Base-by-base conservation (phyloP, 1,140 invertebrate genomes). In the Drosophila asahinai region DNA sequence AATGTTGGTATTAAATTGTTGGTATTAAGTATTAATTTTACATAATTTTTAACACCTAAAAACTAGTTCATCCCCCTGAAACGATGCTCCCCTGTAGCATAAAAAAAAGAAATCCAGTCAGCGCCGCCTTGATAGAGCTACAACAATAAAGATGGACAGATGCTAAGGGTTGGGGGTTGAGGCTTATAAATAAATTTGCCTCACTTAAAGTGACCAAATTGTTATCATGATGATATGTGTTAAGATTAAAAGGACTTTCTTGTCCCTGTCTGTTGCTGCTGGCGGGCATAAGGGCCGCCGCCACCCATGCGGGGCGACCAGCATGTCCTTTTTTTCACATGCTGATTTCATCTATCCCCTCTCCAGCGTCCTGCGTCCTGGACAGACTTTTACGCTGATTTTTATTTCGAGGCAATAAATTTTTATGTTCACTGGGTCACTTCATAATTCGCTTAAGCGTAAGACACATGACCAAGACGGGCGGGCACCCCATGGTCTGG, bases 141-240 rank as follows among this genome's bases (percentile, higher is more conserved):
- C 72, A 75, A 75, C 72, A 74, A 70, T 70, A 57, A 75, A 60
- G 67, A 70, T 64, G 65, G 65, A 64, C 62, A 43, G 62, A 72
- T 52, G 58, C 22, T 17, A 2, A 19, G 19, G 22, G 40, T 9
- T 11, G 55, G 15, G 12, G 40, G 62, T 47, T 80, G 86, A 73
- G 75, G 84, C 81, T 91, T 92, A 86, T 86, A 92, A 92, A 92
- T 92, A 92, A 92, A 92, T 92, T 92, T 92, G 87, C 87, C 86
- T 91, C 91, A 92, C 91, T 92, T 91, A 86, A 91, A 92, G 91
- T 92, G 91, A 91, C 87, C 91, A 92, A 92, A 92, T 92, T 92
- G 91, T 91, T 92, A 91, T 92, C 91, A 92, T 80, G 86, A 84
- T 91, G 91, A 91, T 92, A 92, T 92, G 91, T 92, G 91, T 89